A percentile compares a stretch with the other conserved stretches of the same genome.
Conservation (phyloP, 2,797 vertebrate genomes). For the Staurois parvus region DNA sequence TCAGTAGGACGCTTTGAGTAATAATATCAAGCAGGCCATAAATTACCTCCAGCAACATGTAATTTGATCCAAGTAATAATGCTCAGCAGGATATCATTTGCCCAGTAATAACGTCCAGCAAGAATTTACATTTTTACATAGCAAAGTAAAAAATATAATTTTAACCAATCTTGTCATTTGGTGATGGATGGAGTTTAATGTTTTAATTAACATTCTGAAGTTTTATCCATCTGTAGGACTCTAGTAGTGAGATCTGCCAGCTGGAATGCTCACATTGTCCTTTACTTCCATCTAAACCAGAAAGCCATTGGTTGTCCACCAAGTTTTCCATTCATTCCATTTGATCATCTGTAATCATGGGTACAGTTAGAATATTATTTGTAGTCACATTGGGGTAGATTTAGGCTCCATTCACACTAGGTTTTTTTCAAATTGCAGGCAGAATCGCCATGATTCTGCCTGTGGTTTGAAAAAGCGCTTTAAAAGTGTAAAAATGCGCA, state of each 20-base stretch:
- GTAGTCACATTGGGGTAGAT: no score
- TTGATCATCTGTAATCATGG: no score
- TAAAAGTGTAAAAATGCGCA: no score
- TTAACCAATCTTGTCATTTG: background rate
- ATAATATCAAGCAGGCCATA: background rate
- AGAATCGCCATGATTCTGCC: no score
- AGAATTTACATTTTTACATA: background rate
- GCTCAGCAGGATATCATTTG: background rate
- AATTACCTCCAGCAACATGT: constrained; percentile 2
- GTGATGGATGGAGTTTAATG: background rate
- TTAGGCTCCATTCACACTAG: no score
- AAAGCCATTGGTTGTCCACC: no score
- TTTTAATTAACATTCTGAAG: background rate
- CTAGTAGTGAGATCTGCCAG: background rate
- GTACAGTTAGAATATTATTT: no score
- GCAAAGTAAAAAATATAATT: background rate
- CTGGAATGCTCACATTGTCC: no score
- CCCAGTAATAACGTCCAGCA: background rate
- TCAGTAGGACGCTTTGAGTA: background rate
- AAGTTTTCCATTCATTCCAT: no score
- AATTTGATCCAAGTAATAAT: background rate
- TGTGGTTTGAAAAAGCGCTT: no score
- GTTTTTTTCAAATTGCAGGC: no score
- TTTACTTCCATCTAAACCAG: no score
- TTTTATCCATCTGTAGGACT: background rate